These are phyloP conservation scores for Harpalus rufipes DNA, from an alignment of 2,888 invertebrate species.

Conservation along the genomic window DNA sequence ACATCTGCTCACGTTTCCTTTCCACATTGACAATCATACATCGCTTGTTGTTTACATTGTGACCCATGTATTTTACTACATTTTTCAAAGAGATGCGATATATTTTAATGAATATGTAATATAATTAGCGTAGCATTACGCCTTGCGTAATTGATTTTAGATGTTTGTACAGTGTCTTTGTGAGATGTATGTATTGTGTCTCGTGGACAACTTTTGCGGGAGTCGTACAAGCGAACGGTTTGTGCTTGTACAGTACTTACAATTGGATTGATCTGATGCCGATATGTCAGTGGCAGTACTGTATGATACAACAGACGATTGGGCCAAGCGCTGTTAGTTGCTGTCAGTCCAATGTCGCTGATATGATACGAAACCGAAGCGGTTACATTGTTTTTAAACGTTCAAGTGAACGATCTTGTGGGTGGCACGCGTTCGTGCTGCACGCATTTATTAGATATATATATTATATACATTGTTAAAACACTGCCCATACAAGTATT, in stretches of 20 bases:
- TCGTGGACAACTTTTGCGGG: neutral
- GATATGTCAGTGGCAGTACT: constrained; percentile 23
- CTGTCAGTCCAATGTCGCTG: neutral
- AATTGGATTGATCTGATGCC: neutral
- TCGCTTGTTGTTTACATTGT: constrained; percentile 43
- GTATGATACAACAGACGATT: neutral
- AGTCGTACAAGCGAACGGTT: neutral
- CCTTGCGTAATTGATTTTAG: constrained; percentile 21
- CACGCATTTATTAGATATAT: constrained; percentile 65
- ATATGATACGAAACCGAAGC: neutral
- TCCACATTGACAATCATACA: constrained; percentile 54
- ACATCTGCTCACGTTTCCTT: constrained; percentile 28
- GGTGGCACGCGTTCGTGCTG: constrained; percentile 30
- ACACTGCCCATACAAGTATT: constrained; percentile 66
- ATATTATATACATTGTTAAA: constrained; percentile 67
- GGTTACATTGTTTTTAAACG: constrained; percentile 18
- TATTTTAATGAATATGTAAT: constrained; percentile 16
- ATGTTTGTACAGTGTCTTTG: constrained; percentile 46
- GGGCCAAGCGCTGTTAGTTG: neutral
- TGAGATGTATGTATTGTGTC: constrained; percentile 37
- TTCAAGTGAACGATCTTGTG: neutral
- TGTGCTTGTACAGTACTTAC: neutral
- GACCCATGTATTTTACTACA: constrained; percentile 19
- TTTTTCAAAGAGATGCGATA: constrained; percentile 16
- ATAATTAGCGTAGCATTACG: constrained; percentile 7